These are phyloP conservation scores for Cryptoprocta ferox DNA, from an alignment of 2,797 vertebrate genomes.

Conservation along the genomic window DNA sequence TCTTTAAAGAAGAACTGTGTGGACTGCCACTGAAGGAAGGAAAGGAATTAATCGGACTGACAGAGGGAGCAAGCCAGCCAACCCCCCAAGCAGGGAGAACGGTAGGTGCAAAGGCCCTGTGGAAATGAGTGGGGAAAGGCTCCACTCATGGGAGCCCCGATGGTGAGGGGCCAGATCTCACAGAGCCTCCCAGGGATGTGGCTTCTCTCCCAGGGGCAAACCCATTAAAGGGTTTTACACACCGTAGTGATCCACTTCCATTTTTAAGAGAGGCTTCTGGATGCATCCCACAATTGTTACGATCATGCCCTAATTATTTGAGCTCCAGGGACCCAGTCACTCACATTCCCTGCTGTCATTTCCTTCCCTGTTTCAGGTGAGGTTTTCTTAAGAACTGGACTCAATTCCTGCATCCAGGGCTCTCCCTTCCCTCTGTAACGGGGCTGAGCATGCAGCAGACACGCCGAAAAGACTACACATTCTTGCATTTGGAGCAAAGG, in stretches of 20 bases:
- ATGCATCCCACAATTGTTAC: not conserved
- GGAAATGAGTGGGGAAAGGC: not conserved
- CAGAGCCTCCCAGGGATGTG: not conserved
- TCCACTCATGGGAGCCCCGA: not conserved
- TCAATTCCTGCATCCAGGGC: not conserved
- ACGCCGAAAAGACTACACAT: accelerated
- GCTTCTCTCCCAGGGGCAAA: not conserved
- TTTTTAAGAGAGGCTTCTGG: not conserved
- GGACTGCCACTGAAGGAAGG: not conserved
- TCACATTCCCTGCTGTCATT: not conserved
- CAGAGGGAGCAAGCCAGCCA: no score
- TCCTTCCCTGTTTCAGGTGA: not conserved
- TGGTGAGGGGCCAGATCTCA: accelerated
- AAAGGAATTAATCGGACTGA: not conserved
- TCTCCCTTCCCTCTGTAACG: not conserved
- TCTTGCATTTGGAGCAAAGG: not conserved
- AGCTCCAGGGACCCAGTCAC: not conserved
- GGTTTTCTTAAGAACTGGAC: not conserved
- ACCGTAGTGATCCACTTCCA: not conserved
- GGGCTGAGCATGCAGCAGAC: accelerated
- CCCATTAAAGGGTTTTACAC: not conserved
- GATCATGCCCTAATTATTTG: no score
- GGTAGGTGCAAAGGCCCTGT: not conserved
- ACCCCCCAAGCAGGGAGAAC: accelerated
- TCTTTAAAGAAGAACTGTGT: not conserved